phyloP scores from a whole-genome alignment of 1,140 invertebrate species.

The Brachionus angularis region DNA sequence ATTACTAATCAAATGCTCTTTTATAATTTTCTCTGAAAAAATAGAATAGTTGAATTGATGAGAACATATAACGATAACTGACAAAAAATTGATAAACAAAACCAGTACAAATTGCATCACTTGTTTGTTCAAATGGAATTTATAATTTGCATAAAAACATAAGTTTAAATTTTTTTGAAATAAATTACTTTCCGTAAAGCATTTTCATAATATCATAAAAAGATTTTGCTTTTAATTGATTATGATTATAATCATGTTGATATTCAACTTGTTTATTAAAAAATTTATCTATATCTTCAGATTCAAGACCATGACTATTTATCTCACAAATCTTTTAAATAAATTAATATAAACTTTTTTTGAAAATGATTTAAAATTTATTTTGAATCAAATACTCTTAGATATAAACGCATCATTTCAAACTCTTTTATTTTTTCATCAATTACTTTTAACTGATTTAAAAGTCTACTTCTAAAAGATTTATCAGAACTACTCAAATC shows the following conservation, averaged over 20 bases:
- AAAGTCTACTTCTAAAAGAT: neutral
- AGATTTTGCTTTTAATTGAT: slow-evolving; percentile 5
- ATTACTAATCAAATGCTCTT: neutral
- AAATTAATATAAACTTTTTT: neutral
- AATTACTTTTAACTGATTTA: slow-evolving; percentile 18
- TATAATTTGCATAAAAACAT: no score
- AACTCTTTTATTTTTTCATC: slow-evolving; percentile 36
- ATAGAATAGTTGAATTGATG: neutral
- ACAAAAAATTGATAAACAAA: slow-evolving; percentile 44
- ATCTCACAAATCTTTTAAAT: slow-evolving; percentile 19
- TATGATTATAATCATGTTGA: neutral
- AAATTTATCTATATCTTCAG: slow-evolving; percentile 12
- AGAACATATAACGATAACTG: slow-evolving; percentile 33
- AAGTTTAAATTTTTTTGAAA: neutral
- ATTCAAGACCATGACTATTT: neutral
- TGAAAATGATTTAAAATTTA: neutral
- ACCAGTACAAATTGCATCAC: slow-evolving; percentile 23
- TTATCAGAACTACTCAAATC: neutral
- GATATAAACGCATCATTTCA: slow-evolving; percentile 18
- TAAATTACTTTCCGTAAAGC: slow-evolving; percentile 14
- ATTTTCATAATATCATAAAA: slow-evolving; percentile 32
- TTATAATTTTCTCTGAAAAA: slow-evolving; percentile 5
- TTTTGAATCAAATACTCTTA: neutral
- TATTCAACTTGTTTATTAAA: neutral
- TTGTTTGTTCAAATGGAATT: no score